Evolutionary conservation across 2,797 vertebrate genomes (phyloP), one percentile per base, ranked within the genome.

Genomic region (Trematocara caparti): DNA sequence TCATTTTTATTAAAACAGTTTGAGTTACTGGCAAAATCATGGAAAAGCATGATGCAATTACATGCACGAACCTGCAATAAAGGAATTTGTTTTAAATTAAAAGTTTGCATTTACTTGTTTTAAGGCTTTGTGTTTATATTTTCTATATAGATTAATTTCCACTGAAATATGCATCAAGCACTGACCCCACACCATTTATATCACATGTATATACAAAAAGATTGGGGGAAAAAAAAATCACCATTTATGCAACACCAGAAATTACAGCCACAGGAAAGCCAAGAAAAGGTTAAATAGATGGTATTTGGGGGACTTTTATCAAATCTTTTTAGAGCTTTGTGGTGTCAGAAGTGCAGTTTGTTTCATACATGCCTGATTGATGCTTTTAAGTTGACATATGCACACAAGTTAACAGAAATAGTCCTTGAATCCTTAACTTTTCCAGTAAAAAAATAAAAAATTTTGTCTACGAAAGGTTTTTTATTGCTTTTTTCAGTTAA

Each of bases 11-110:
- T 75, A 51, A 45, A 69, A 43, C 21, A 1, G 21, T 14, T 43
- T 24, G 43, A 79, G 48, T 76, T 80, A 79, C 43, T 71, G 64
- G 34, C 75, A 83, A 78, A 76, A 9, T 32, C 15, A n/a, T 17
- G 53, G 30, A 17, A n/a, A 57, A n/a, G 53, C 19, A 12, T 89
- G 86, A 87, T 88, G 89, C 76, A 87, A 90, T 19, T 38, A 57
- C 8, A 21, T 43, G 71, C 62, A 79, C 27, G 5, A 38, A 75
- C 10, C n/a, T 48, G 64, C 69, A 82, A 57, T 73, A 50, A 73
- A 81, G 6, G 15, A 3, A 79, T 75, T 17, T 14, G 10, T 40
- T 24, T 66, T 36, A 53, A 71, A 66, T 8, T 10, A 24, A 17
- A 19, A 43, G 15, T 15, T 75, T 32, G 19, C 30, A 32, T 82